Base-by-base conservation (phyloP, 1,140 invertebrate species). In the Condylostylus longicornis region DNA sequence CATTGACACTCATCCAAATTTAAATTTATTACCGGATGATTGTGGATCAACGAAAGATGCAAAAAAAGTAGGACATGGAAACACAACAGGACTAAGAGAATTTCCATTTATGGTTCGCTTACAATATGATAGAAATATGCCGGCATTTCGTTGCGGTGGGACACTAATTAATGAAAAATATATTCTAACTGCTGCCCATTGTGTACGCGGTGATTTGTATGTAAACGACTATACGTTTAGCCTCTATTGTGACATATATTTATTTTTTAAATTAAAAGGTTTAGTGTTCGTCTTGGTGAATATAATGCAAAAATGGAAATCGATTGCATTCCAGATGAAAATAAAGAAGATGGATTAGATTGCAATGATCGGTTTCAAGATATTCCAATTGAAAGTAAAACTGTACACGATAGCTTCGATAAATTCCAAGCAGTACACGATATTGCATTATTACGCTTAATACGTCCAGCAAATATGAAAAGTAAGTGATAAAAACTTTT, bases 101-200 rank as follows among this genome's bases (percentile, higher is more conserved):
- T 65, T 61, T 35, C 68, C 67, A 9, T 71, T 67, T 67, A 69
- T 69, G 64, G 64, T 58, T 3, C 40, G 70, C 20, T 37, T 71
- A 1, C 56, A 62, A 33, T 69, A 69, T 31, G 40, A 46, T 8
- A 23, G 44, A 9, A 36, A 40, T 4, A 20, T 35, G 0, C 34
- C 48, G 9, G 44, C 39, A 5, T 61, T 51, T 15, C 45, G 48
- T 2, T 61, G 58, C 39, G 66, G 65, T 25, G 67, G 66, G 1
- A 58, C 62, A 6, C 34, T 69, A 7, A 69, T 69, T 33, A 64
- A 49, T 15, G 50, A 54, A 4, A 49, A 58, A 51, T 67, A 67
- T 33, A 52, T 68, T 13, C 39, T 68, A 9, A 86, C 83, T 1
- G 84, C 84, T 5, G 79, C 79, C 5, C 54, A 59, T 30, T 59